These are phyloP conservation scores for Eristalinus sepulchralis DNA, from an alignment of 2,888 invertebrate species.

Conservation along the genomic window DNA sequence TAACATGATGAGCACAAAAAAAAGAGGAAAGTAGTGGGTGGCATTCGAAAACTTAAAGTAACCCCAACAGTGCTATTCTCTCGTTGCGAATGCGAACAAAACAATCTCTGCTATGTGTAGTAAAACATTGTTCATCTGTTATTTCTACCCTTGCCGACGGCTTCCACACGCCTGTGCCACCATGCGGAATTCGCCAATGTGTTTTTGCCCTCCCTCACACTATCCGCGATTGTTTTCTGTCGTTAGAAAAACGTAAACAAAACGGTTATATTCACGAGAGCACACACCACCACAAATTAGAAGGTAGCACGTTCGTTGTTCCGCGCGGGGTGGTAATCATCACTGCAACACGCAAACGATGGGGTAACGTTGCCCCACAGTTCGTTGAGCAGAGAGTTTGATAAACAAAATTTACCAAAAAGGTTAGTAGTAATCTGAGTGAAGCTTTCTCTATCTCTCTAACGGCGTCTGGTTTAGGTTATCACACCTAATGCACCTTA, in stretches of 20 bases:
- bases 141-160: conserved; percentile 13
- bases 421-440: conserved; percentile 28
- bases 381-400: conserved; percentile 42
- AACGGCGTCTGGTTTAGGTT: conserved; percentile 42
- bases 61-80: conserved; percentile 42
- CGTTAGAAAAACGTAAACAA: conserved; percentile 53
- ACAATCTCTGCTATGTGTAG: conserved; percentile 31
- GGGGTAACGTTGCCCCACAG: conserved; percentile 14
- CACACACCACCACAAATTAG: conserved; percentile 3
- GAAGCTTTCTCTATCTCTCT: conserved; percentile 61
- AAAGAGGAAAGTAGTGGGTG: conserved; percentile 35
- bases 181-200: conserved; percentile 28
- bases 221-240: conserved; percentile 28
- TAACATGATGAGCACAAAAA: neutral
- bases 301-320: conserved; percentile 49
- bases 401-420: conserved; percentile 54
- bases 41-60: conserved; percentile 13
- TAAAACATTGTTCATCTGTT: conserved; percentile 41
- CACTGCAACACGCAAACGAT: conserved; percentile 39
- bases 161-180: conserved; percentile 41
- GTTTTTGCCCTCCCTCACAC: neutral
- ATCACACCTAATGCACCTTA: conserved; percentile 66
- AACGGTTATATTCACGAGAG: conserved; percentile 39
- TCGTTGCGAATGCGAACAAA: conserved; percentile 28
- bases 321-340: conserved; percentile 41